Evolutionary conservation across 2,797 vertebrate species (phyloP), one percentile per base, ranked within the genome.

Genomic region (Macropodus opercularis): DNA sequence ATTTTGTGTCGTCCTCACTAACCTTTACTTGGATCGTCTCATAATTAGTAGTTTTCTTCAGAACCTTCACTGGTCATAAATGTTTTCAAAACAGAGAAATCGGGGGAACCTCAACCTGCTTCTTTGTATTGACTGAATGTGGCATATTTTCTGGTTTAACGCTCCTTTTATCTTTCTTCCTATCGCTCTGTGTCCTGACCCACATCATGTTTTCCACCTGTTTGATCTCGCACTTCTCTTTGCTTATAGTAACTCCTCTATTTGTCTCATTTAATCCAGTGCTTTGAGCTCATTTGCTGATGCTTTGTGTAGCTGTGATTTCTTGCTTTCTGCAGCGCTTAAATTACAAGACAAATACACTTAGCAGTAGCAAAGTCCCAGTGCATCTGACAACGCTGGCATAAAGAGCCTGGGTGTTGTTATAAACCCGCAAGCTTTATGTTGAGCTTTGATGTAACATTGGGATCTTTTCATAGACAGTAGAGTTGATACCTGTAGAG

Each of bases 191-290:
- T 47, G 8, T 42, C 21, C 36, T 2, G 26, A 11, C 52, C 41
- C n/a, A 10, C 50, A 44, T 80, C 46, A 72, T 46, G 57, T 66
- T 80, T 77, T 81, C 79, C 77, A 56, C 66, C 18, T 15, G 19
- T 81, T 69, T 86, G 77, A 81, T 82, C 65, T 21, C 12, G 56
- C 11, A 10, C 57, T 62, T 75, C 23, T 77, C 19, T n/a, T 17
- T 48, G 43, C 36, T 74, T 47, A 74, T 6, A 47, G 34, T 46
- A 22, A 54, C 17, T 57, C 42, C 24, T 73, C 58, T 71, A 44
- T 27, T 75, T 48, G 53, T 78, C 68, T 58, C 19, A n/a, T 27
- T 68, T 79, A 79, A 84, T 88, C 69, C 72, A 12, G 18, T 17
- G 47, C 48, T 79, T 79, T 61, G 48, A 66, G 12, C 22, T 67